Conservation (phyloP, 2,888 invertebrate species). For the Pyrrhosoma nymphula region DNA sequence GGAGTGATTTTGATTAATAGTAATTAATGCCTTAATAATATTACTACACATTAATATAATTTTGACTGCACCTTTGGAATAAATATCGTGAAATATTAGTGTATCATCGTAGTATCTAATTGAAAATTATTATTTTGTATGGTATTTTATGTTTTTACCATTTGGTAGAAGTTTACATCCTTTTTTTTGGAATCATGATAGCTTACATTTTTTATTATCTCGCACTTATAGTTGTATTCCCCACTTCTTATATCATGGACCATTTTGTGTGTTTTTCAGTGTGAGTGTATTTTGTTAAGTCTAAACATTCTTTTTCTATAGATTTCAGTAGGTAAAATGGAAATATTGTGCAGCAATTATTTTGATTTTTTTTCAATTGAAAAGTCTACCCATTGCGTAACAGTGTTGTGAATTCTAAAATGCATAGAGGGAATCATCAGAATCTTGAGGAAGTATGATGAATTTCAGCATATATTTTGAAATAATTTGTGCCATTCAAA, state of each 20-base stretch:
- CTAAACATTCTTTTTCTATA: neutral
- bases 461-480: neutral
- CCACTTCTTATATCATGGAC: neutral
- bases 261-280: neutral
- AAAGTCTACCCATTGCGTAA: neutral
- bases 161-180: neutral
- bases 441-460: neutral
- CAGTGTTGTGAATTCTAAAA: neutral
- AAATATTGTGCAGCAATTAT: constrained; percentile 5
- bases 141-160: neutral
- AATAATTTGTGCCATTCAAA: neutral
- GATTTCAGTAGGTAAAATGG: neutral
- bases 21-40: neutral
- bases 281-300: neutral
- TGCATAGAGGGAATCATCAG: neutral
- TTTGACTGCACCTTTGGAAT: neutral
- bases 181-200: neutral
- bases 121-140: neutral
- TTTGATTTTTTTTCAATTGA: neutral
- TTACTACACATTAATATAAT: neutral
- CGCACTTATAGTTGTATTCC: neutral
- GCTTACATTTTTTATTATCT: neutral
- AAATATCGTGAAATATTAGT: neutral
- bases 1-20: neutral
- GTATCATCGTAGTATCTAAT: neutral